phyloP scores from a whole-genome alignment of 92 coral and sea anemone genomes.

The Epizoanthus scotinus region DNA sequence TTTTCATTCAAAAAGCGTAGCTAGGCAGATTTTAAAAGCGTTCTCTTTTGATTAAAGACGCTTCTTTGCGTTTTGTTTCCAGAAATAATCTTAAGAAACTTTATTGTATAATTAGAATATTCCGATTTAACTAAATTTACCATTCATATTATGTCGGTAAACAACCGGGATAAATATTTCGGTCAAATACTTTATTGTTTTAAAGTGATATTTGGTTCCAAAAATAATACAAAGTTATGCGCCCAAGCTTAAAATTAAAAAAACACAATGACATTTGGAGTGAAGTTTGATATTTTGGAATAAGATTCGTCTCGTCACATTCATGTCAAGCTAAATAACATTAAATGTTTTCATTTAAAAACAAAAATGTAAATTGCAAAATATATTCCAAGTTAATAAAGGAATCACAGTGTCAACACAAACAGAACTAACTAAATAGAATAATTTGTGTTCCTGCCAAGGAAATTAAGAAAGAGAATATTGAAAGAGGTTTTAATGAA shows the following conservation, averaged over 20 bases:
- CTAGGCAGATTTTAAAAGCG: too few species aligned
- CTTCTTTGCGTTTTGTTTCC: too few species aligned
- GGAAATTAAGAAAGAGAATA: background rate
- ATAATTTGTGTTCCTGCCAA: background rate
- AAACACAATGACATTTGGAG: background rate
- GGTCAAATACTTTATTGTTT: background rate
- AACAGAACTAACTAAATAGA: background rate
- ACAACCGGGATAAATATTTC: background rate
- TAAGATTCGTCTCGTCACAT: background rate
- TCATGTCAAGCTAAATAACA: too few species aligned
- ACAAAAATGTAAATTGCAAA: too few species aligned
- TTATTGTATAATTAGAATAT: background rate
- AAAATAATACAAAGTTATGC: background rate
- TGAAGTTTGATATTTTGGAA: background rate
- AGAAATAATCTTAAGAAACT: background rate
- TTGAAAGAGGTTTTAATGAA: background rate
- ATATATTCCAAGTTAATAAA: background rate
- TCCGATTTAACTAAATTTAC: background rate
- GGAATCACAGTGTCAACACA: background rate
- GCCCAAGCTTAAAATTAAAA: background rate
- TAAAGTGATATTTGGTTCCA: background rate
- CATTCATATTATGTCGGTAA: background rate
- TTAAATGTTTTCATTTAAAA: too few species aligned
- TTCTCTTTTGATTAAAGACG: too few species aligned
- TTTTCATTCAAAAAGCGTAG: too few species aligned